These are phyloP conservation scores for Tangara arthus DNA, from an alignment of 2,797 vertebrate genomes.

Conservation along the genomic window DNA sequence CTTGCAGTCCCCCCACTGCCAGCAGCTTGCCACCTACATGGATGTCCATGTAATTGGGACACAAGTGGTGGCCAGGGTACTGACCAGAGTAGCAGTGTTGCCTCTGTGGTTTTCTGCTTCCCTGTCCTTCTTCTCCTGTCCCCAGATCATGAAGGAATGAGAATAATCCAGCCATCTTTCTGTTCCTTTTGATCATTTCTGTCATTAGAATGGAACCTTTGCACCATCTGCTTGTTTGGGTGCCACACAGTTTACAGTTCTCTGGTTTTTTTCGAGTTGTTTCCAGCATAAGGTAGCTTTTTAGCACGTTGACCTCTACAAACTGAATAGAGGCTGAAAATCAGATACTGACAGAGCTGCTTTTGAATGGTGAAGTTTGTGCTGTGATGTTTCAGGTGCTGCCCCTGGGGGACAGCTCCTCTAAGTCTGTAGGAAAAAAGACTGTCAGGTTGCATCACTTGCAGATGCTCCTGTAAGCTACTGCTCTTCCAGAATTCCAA, in stretches of 20 bases:
- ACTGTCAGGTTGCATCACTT: not conserved
- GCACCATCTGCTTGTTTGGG: not conserved
- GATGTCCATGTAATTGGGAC: not conserved
- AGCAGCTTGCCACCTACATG: not conserved
- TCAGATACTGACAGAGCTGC: not conserved
- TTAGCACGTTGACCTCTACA: fast-evolving
- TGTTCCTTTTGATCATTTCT: not conserved
- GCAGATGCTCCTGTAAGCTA: not conserved
- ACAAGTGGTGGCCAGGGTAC: not conserved
- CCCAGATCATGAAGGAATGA: not conserved
- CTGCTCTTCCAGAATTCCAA: not conserved
- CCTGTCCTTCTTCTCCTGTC: not conserved
- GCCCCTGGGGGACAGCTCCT: not conserved
- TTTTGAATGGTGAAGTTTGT: not conserved
- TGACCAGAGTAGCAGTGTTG: not conserved
- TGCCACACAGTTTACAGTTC: not conserved
- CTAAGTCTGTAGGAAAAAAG: not conserved
- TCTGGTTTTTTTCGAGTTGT: not conserved
- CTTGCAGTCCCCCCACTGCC: not conserved
- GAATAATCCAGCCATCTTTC: not conserved
- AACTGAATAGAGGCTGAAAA: not conserved
- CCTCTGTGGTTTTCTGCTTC: not conserved
- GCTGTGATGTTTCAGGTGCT: not conserved
- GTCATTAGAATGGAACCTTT: not conserved
- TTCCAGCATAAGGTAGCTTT: not conserved